Evolutionary conservation across 2,113 vertebrate genomes (phyloP), one percentile per base, ranked within the genome.

Genomic region (Platycercus adscitus): DNA sequence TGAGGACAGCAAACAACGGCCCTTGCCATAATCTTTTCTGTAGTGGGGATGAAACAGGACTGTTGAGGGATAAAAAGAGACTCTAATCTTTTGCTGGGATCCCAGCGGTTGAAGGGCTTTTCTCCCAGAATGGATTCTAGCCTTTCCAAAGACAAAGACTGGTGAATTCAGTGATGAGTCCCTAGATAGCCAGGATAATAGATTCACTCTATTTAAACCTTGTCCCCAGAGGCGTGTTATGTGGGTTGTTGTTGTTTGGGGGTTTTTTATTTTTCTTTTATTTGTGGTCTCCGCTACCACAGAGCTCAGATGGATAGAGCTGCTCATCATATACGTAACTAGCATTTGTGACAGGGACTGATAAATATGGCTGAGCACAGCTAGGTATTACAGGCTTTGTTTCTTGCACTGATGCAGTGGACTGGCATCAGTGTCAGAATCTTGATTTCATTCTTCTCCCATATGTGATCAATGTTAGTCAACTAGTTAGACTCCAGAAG

Each of bases 141-240:
- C 75, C 53, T 96, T 91, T 73, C 63, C 79, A 64, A 86, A 96
- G 76, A 91, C 76, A 86, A 95, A 91, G 71, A 81, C 9, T 35
- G 31, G 81, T 7, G 39, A 63, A 88, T 88, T 95, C 64, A 31
- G 75, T 88, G 86, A 91, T 86, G 85, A 96, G 88, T 88, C 87
- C 89, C 89, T 35, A 70, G 93, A 77, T 68, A 71, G 69, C 46
- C 86, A 76, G 68, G 11, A 26, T 89, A 87, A 93, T 89, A 93
- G 79, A 83, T 90, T 87, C 1, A 0, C 47, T 88, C 66, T 31
- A 29, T 73, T 87, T 91, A 94, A 95, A 83, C 50, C 71, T 76
- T 66, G 55, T 73, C 91, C 71, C 35, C 2, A 29, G 93, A 83
- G 89, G 70, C 60, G 63, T 46, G 31, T 88, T 88, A 12, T 11